Conservation (phyloP, 2,797 vertebrate genomes). For the Sebastes oblongus region DNA sequence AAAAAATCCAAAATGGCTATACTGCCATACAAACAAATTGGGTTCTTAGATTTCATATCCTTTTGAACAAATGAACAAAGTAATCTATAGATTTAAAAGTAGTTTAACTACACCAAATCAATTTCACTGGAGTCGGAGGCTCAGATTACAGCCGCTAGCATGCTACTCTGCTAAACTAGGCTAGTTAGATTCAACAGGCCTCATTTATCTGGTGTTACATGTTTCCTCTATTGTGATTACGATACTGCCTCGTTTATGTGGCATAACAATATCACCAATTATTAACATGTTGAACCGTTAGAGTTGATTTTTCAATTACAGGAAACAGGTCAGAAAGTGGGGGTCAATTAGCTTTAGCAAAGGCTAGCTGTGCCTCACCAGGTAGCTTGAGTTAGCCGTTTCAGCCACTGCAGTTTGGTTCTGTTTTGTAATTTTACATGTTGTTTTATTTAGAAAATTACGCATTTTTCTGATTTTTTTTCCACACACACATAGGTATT, state of each 20-base stretch:
- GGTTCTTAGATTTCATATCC: not conserved
- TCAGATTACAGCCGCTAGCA: not conserved
- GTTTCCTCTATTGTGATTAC: not conserved
- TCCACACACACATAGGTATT: no score
- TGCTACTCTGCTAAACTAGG: not conserved
- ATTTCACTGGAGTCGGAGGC: not conserved
- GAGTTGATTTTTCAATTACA: not conserved
- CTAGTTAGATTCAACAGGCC: not conserved
- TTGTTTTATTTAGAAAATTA: not conserved
- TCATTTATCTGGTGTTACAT: not conserved
- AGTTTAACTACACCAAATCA: not conserved
- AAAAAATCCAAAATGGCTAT: no score
- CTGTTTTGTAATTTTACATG: not conserved
- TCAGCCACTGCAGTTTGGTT: not conserved
- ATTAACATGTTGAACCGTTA: not conserved
- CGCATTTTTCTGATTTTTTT: fast-evolving
- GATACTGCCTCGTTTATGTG: not conserved
- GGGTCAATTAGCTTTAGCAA: not conserved
- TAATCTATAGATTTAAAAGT: not conserved
- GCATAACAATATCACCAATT: not conserved
- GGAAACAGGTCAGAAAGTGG: not conserved
- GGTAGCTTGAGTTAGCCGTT: not conserved
- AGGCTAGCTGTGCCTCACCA: not conserved
- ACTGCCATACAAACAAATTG: not conserved
- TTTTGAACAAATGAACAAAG: not conserved